These are phyloP conservation scores for Trichogramma dendrolimi DNA, from an alignment of 2,888 invertebrate species.

Conservation along the genomic window DNA sequence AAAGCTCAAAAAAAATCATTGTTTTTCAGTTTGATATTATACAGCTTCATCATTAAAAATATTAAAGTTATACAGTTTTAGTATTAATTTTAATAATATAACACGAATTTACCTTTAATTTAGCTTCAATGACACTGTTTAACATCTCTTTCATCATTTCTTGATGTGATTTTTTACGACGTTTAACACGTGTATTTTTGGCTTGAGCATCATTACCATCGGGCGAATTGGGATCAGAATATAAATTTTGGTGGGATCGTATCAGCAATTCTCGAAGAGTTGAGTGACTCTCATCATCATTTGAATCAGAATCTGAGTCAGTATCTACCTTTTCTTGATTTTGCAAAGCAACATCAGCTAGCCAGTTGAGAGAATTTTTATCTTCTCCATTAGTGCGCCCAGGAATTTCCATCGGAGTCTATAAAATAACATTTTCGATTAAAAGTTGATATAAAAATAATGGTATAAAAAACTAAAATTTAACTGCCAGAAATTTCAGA, in stretches of 20 bases:
- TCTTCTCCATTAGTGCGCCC: slow-evolving; percentile 54
- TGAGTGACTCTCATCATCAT: slow-evolving; percentile 71
- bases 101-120: slow-evolving; percentile 51
- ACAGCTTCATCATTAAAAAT: slow-evolving; percentile 15
- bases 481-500: background rate
- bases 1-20: slow-evolving; percentile 20
- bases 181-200: too few species aligned
- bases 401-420: background rate
- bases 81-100: background rate
- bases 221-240: slow-evolving; percentile 53
- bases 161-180: slow-evolving; percentile 61
- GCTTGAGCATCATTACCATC: slow-evolving; percentile 36
- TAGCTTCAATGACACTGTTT: slow-evolving; percentile 71
- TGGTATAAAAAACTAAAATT: slow-evolving; percentile 15
- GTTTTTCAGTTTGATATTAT: slow-evolving; percentile 6
- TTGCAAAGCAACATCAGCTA: slow-evolving; percentile 65
- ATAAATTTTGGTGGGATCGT: slow-evolving; percentile 60
- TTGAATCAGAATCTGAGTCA: slow-evolving; percentile 61
- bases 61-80: background rate
- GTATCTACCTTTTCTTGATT: slow-evolving; percentile 60
- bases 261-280: slow-evolving; percentile 77
- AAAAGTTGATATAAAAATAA: background rate
- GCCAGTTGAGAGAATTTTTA: slow-evolving; percentile 61
- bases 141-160: slow-evolving; percentile 75
- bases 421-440: background rate